Base-by-base conservation (phyloP, 2,113 vertebrate species). In the Rhineura floridana region DNA sequence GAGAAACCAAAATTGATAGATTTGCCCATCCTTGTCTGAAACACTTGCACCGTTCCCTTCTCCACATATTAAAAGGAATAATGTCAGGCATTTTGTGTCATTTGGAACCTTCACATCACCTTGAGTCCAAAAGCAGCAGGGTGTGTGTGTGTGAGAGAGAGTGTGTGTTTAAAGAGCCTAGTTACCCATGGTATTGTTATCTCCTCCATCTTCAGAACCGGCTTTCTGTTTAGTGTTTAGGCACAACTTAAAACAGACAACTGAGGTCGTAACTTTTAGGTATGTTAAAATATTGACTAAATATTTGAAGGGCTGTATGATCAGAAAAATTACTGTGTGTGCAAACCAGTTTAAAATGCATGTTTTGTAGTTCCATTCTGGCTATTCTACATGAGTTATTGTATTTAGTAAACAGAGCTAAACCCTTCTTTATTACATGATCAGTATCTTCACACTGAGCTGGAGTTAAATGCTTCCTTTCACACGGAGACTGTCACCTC, bases 381-480 rank as follows among this genome's bases (percentile, higher is more conserved):
- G 88, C 88, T 95, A 79, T 67, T 89, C 52, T 87, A 76, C 75
- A 88, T 90, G n/a, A 87, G 83, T 89, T 90, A 63, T 76, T 52
- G 36, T 95, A 36, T 95, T 93, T 91, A 95, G 92, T 95, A 96
- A 96, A 97, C 92, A 95, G 78, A 91, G 79, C 4, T 76, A 90
- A 88, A 90, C 62, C 76, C 10, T 95, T 91, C 78, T 93, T 89
- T 92, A 93, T 55, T 82, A 46, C 4, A 42, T 89, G 92, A 90
- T 78, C 90, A n/a, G 1, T 94, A 93, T 89, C 91, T 93, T 12
- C 46, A 79, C 91, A 23, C 86, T 93, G 42, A 67, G 30, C 83
- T 88, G 83, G 85, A 95, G 94, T 92, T 44, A 50, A 91, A 86
- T 91, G 69, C 70, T 62, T 92, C 7, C 2, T 91, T 44, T 94